Percentiles rank a stretch among this genome's conserved stretches.
phyloP scores from a whole-genome alignment of 1,140 invertebrate genomes.

The Agraylea sexmaculata region DNA sequence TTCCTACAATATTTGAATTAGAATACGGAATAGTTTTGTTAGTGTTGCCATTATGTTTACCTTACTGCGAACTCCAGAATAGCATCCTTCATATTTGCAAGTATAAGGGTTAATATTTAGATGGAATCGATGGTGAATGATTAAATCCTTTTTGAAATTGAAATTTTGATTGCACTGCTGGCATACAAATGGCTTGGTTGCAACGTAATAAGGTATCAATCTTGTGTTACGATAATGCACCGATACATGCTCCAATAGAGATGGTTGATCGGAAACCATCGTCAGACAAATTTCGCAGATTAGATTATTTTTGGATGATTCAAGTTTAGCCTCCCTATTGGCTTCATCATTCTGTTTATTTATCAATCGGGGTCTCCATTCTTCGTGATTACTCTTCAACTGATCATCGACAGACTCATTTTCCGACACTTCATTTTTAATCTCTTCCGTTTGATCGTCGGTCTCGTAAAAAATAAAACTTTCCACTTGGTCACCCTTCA shows the following conservation, averaged over 20 bases:
- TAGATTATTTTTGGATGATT: not conserved
- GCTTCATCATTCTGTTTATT: not conserved
- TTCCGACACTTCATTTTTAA: conserved; percentile 8
- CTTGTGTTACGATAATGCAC: conserved; percentile 13
- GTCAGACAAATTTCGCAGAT: conserved; percentile 18
- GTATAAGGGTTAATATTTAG: conserved; percentile 21
- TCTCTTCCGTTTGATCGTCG: conserved; percentile 1
- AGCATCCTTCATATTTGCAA: conserved; percentile 18
- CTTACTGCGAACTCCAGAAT: conserved; percentile 16
- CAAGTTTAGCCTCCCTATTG: not conserved
- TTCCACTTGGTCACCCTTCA: not conserved
- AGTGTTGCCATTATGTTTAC: conserved; percentile 7
- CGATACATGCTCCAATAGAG: conserved; percentile 10
- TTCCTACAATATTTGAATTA: conserved; percentile 9
- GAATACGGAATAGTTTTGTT: not conserved
- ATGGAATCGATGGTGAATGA: conserved; percentile 36
- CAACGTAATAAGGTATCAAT: conserved; percentile 13
- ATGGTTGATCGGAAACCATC: conserved; percentile 5
- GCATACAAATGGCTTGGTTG: conserved; percentile 30
- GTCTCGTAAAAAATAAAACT: conserved; percentile 1
- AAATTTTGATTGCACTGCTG: conserved; percentile 40
- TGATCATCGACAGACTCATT: not conserved
- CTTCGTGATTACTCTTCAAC: conserved; percentile 2
- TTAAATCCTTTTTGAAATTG: conserved; percentile 37
- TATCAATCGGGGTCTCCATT: conserved; percentile 1